phyloP scores from a whole-genome alignment of 2,888 invertebrate species.

The Mesorhabditis spiculigera region DNA sequence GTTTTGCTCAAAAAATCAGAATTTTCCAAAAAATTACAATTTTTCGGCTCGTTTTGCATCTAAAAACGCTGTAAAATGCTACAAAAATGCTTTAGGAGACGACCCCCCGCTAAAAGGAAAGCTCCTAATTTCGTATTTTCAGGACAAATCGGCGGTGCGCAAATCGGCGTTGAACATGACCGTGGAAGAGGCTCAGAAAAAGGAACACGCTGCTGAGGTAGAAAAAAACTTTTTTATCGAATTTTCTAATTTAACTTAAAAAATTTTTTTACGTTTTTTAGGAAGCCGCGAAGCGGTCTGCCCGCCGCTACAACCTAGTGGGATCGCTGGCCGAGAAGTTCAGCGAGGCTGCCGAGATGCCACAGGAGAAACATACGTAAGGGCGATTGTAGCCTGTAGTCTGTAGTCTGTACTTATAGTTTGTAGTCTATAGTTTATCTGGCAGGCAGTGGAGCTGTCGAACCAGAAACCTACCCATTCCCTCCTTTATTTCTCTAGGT shows the following conservation, averaged over 20 bases:
- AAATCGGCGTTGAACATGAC: constrained; percentile 54
- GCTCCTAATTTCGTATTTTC: constrained; percentile 12
- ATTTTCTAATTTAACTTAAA: neutral
- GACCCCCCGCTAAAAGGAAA: no score
- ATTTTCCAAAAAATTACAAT: no score
- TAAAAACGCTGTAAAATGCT: no score
- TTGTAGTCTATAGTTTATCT: no score
- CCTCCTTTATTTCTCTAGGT: no score
- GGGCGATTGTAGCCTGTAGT: neutral
- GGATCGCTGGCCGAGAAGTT: constrained; percentile 37
- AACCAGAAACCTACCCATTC: no score
- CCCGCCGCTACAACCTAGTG: constrained; percentile 42
- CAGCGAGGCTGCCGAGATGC: constrained; percentile 17
- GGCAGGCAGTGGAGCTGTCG: no score
- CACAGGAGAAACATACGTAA: neutral
- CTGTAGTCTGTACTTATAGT: no score
- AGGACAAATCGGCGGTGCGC: constrained; percentile 49
- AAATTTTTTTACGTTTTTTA: constrained; percentile 9
- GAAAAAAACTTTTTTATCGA: no score
- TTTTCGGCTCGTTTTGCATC: no score
- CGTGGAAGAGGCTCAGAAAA: constrained; percentile 46
- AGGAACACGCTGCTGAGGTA: constrained; percentile 41
- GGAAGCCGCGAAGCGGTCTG: constrained; percentile 42
- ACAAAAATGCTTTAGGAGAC: neutral
- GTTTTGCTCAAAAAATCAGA: neutral